Base-by-base conservation (phyloP, 2,797 vertebrate genomes). In the Sorex maritimensis region DNA sequence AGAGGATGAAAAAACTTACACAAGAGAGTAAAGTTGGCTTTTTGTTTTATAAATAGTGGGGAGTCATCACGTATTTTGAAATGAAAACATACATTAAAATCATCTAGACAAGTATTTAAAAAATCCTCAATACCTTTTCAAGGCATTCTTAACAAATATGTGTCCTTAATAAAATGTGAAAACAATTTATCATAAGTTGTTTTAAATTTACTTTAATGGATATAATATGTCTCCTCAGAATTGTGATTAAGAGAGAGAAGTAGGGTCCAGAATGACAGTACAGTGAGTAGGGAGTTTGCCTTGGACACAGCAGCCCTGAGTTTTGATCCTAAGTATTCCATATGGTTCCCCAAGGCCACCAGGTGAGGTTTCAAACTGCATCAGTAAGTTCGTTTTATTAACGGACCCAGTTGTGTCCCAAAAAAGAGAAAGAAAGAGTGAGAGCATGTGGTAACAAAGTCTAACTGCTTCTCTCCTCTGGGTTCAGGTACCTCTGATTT, bases 161-260 rank as follows among this genome's bases (percentile, higher is more conserved):
- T 46, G 77, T 11, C 44, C 30, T 86, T 91, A 63, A n/a, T 41
- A 79, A 79, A 58, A 61, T 21, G 49, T 49, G 5, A 72, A 89
- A 84, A 77, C 73, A 6, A 14, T 38, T 69, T 55, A 67, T 11
- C 49, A 13, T 65, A 26, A 26, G 8, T 73, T 10, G 41, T 68
- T 91, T 83, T 34, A 44, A 5, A 19, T 79, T 58, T 79, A 38
- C 8, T 58, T 80, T 67, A 52, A 38, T 28, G 8, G 28, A 91
- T 26, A 88, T 73, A 88, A 72, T 87, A 72, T 55, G 2, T 26
- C 12, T 90, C 41, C 6, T 58, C 28, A 84, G 44, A 86, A 68
- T 46, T 55, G 19, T 58, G 72, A 23, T 30, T 71, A n/a, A 82
- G 19, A 5, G 61, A 79, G 2, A 17, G 19, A 46, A 58, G 78